A percentile compares a stretch with the other conserved stretches of the same genome.
phyloP scores from a whole-genome alignment of 2,888 invertebrate species.

The Sarcophaga caerulescens region DNA sequence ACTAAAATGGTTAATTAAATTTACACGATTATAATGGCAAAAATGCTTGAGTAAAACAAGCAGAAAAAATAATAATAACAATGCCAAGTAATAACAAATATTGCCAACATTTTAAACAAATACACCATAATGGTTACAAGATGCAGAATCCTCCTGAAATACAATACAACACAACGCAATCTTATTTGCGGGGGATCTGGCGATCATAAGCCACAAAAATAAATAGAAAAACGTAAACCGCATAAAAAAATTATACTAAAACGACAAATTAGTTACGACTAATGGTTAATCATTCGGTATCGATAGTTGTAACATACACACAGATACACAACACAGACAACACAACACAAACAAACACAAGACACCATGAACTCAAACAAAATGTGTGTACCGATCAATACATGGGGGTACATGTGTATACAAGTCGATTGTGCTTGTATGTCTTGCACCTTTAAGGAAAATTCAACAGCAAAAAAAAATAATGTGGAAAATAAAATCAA shows the following conservation, averaged over 20 bases:
- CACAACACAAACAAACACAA: conserved; percentile 14
- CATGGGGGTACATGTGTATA: conserved; percentile 9
- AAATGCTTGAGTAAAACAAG: not conserved
- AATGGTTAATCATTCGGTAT: conserved; percentile 58
- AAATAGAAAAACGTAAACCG: conserved; percentile 6
- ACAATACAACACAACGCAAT: conserved; percentile 4
- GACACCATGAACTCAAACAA: conserved; percentile 20
- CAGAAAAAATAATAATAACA: conserved; percentile 8
- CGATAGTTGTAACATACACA: not conserved
- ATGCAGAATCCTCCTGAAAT: conserved; percentile 43
- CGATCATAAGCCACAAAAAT: conserved; percentile 7
- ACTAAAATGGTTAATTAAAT: conserved; percentile 60
- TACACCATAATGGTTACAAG: conserved; percentile 44
- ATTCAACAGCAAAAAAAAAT: not conserved
- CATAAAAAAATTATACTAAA: conserved; percentile 28
- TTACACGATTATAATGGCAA: conserved; percentile 55
- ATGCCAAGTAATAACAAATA: conserved; percentile 14
- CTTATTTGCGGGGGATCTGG: conserved; percentile 53
- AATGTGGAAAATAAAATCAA: not conserved
- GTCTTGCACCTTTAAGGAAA: conserved; percentile 41
- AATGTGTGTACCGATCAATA: conserved; percentile 2
- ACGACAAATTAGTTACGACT: conserved; percentile 66
- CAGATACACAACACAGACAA: not conserved
- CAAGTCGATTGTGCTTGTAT: not conserved
- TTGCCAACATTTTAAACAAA: conserved; percentile 40